Conservation (phyloP, 2,113 vertebrate species). For the Rhabdomys dilectus region DNA sequence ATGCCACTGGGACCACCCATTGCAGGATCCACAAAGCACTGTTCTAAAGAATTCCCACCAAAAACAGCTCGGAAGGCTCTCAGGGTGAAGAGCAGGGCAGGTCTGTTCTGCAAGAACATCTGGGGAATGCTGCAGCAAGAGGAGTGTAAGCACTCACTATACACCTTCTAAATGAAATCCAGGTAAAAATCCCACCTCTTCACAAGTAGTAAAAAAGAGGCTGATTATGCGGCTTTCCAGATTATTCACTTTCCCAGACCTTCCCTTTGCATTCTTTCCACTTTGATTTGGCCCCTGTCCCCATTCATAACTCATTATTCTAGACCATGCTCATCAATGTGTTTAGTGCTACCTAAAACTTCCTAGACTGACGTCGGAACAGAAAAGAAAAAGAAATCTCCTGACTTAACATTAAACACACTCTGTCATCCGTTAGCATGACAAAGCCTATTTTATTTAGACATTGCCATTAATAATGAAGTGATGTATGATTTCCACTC, state of each 20-base stretch:
- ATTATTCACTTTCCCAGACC: slow-evolving; percentile 67
- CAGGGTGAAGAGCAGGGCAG: background rate
- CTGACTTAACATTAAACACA: slow-evolving; percentile 87
- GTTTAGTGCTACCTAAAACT: slow-evolving; percentile 78
- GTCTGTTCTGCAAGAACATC: background rate
- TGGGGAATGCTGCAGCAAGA: background rate
- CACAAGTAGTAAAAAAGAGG: background rate
- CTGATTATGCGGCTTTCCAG: background rate
- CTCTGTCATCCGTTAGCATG: slow-evolving; percentile 89
- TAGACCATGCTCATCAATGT: slow-evolving; percentile 65
- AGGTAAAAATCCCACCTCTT: slow-evolving; percentile 51
- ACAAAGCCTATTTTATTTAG: slow-evolving; percentile 93
- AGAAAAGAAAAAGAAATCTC: slow-evolving; percentile 73
- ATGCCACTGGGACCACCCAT: background rate
- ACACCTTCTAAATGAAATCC: slow-evolving; percentile 9
- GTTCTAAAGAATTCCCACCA: background rate
- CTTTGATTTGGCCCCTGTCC: slow-evolving; percentile 48
- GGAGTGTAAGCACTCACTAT: background rate
- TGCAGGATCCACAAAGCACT: background rate
- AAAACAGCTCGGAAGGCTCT: background rate
- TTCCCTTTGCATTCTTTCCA: slow-evolving; percentile 35
- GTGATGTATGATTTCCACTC: slow-evolving; percentile 90
- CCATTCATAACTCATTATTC: slow-evolving; percentile 45
- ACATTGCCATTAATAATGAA: slow-evolving; percentile 92
- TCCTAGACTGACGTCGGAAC: slow-evolving; percentile 84